Conservation (phyloP, 2,113 vertebrate genomes). For the Ancistrus triradiatus region DNA sequence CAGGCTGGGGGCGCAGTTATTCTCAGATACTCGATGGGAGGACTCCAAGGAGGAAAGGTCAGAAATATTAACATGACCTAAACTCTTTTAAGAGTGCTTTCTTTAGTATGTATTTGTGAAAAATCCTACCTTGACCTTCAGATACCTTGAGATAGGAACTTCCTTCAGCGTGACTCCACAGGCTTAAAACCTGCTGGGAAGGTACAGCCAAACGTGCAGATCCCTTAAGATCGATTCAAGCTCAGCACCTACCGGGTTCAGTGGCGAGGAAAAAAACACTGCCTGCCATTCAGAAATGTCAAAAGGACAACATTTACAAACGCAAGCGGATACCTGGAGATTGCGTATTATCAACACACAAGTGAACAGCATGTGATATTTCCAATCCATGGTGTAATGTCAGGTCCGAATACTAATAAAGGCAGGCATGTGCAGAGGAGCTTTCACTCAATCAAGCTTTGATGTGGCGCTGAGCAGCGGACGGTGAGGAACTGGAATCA, state of each 20-base stretch:
- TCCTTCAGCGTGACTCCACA: too few species aligned
- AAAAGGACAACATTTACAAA: conserved; percentile 61
- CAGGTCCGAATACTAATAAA: conserved; percentile 53
- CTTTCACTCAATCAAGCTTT: conserved; percentile 41
- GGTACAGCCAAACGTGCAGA: conserved; percentile 35
- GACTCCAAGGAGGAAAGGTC: too few species aligned
- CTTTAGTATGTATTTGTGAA: too few species aligned
- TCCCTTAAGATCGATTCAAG: conserved; percentile 22
- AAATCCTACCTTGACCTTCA: too few species aligned
- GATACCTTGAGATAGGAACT: too few species aligned
- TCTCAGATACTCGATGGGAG: too few species aligned
- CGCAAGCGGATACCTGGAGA: conserved; percentile 56
- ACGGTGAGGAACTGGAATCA: conserved; percentile 14
- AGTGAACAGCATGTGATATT: conserved; percentile 56
- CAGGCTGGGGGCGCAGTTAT: too few species aligned
- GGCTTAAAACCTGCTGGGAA: conserved; percentile 40
- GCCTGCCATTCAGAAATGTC: conserved; percentile 64
- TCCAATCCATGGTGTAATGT: conserved; percentile 48
- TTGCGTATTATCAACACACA: conserved; percentile 66
- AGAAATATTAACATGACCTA: too few species aligned
- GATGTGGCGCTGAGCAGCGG: conserved; percentile 6
- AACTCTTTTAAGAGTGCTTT: too few species aligned
- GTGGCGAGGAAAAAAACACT: conserved; percentile 40
- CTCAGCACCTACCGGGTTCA: conserved; percentile 9
- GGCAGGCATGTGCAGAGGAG: conserved; percentile 35